Evolutionary conservation across 92 coral and sea anemone species (phyloP).

Genomic region (Siderastrea radians): DNA sequence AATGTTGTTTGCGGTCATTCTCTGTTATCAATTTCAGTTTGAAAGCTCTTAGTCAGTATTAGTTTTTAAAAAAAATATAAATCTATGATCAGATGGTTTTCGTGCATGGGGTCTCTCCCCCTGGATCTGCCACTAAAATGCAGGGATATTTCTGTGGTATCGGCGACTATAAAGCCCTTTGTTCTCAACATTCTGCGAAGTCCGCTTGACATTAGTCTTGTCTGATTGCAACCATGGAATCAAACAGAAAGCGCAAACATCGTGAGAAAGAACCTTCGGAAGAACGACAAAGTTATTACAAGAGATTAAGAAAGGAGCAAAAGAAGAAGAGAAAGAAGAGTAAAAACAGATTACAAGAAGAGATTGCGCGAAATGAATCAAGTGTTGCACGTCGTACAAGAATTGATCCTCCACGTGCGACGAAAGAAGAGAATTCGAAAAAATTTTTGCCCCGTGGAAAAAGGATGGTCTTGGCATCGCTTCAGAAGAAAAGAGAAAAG

Average conservation of each 20-base stretch:
- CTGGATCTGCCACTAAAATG: too few relatives aligned
- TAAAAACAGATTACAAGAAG: neutral
- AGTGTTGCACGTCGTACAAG: neutral
- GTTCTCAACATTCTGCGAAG: neutral
- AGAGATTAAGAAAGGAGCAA: slow-evolving; percentile 21
- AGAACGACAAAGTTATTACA: neutral
- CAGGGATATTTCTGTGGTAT: neutral
- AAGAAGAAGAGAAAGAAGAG: slow-evolving; percentile 11
- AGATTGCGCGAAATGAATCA: neutral
- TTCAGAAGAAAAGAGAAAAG: neutral
- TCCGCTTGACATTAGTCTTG: neutral
- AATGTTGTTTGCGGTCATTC: too few relatives aligned
- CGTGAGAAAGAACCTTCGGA: neutral
- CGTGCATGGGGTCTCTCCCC: too few relatives aligned
- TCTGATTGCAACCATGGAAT: slow-evolving; percentile 14
- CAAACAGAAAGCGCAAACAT: slow-evolving; percentile 13
- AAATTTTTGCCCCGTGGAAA: slow-evolving; percentile 35
- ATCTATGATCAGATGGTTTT: too few relatives aligned
- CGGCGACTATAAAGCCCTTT: neutral
- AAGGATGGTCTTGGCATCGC: slow-evolving; percentile 30
- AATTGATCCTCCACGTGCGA: neutral
- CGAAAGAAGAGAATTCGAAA: slow-evolving; percentile 1
- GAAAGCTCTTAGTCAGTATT: too few relatives aligned
- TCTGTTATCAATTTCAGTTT: too few relatives aligned
- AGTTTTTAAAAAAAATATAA: too few relatives aligned